Percentiles rank a stretch among this genome's conserved stretches.
Conservation (phyloP, 1,140 invertebrate species). For the Eupristina koningsbergeri region DNA sequence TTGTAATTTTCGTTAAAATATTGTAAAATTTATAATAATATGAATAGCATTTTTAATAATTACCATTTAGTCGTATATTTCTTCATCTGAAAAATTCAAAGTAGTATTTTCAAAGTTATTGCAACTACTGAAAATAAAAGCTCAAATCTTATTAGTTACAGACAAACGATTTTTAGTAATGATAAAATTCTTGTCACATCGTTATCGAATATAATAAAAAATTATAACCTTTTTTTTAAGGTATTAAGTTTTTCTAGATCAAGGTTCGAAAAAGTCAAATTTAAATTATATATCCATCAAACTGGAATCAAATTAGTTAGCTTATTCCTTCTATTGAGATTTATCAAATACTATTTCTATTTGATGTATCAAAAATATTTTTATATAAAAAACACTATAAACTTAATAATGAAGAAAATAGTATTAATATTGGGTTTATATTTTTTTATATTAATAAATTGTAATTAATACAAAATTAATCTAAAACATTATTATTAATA, state of each 20-base stretch:
- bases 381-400: background rate
- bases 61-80: background rate
- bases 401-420: too few relatives aligned
- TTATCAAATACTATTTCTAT: background rate
- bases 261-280: background rate
- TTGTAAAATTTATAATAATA: background rate
- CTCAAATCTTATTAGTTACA: slow-evolving; percentile 1
- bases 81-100: background rate
- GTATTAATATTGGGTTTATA: too few relatives aligned
- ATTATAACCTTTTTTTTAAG: background rate
- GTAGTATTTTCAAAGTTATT: background rate
- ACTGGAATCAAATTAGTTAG: background rate
- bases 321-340: background rate
- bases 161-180: background rate
- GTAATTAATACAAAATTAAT: too few relatives aligned
- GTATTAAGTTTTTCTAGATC: background rate
- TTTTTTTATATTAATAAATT: too few relatives aligned
- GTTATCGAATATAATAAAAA: slow-evolving; percentile 14
- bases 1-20: too few relatives aligned
- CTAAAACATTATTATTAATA: too few relatives aligned
- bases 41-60: background rate
- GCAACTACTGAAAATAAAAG: background rate
- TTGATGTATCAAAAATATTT: background rate
- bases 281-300: background rate
- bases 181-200: background rate